These are phyloP conservation scores for Pyrocoelia pectoralis DNA, from an alignment of 2,888 invertebrate genomes.

Conservation along the genomic window DNA sequence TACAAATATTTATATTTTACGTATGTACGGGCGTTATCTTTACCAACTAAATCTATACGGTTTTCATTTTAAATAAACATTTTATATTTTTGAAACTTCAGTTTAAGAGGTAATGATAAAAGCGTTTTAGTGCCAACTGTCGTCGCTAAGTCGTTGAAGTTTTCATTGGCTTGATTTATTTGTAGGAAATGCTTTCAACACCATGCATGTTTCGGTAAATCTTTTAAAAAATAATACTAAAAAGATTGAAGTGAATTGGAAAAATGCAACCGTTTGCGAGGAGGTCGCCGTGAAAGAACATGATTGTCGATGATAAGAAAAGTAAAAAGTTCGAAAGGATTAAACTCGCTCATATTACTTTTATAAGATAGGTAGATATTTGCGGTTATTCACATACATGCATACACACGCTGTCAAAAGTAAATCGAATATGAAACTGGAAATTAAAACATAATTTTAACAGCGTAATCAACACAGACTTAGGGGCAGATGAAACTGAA, in stretches of 20 bases:
- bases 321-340: too few relatives aligned
- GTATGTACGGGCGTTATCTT: neutral
- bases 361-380: too few relatives aligned
- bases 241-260: neutral
- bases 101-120: conserved; percentile 44
- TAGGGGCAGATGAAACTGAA: too few relatives aligned
- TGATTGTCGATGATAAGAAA: too few relatives aligned
- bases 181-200: conserved; percentile 19
- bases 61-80: conserved; percentile 19
- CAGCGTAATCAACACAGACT: too few relatives aligned
- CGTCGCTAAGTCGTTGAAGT: conserved; percentile 49
- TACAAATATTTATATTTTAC: neutral
- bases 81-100: conserved; percentile 42
- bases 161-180: conserved; percentile 49
- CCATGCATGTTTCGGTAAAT: neutral
- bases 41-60: conserved; percentile 15
- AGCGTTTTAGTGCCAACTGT: conserved; percentile 47
- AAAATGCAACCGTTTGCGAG: neutral
- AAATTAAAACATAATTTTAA: too few relatives aligned
- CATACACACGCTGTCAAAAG: too few relatives aligned
- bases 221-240: neutral
- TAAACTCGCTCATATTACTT: too few relatives aligned
- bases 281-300: too few relatives aligned
- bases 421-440: too few relatives aligned
- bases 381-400: too few relatives aligned